Percentiles rank a stretch among this genome's conserved stretches.
These are phyloP conservation scores for Xylophagus ater DNA, from an alignment of 2,888 invertebrate species.

Conservation along the genomic window DNA sequence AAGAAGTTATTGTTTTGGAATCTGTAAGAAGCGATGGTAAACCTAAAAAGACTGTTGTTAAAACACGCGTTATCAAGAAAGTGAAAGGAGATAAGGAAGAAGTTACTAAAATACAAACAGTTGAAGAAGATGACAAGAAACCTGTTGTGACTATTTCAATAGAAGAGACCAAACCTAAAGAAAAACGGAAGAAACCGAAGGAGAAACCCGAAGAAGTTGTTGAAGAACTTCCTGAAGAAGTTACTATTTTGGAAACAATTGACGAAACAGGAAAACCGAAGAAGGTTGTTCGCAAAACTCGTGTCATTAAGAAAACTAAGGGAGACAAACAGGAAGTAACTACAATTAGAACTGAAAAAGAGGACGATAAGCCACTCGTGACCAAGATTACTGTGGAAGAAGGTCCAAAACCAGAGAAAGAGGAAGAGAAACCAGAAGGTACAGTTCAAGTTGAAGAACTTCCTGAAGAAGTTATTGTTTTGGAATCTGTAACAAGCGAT, in stretches of 20 bases:
- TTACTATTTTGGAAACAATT: conserved; percentile 22
- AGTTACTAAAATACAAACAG: conserved; percentile 22
- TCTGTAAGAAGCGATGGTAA: conserved; percentile 23
- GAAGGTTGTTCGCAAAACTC: conserved; percentile 25
- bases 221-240: conserved; percentile 32
- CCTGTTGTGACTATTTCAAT: conserved; percentile 28
- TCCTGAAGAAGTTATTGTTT: conserved; percentile 22
- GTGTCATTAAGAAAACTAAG: conserved; percentile 25
- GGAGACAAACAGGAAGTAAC: too few species aligned
- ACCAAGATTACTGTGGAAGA: too few species aligned
- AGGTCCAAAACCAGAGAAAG: conserved; percentile 25
- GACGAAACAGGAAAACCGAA: conserved; percentile 25
- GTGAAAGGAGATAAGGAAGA: conserved; percentile 29
- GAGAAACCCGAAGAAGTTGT: too few species aligned
- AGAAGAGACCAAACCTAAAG: conserved; percentile 20
- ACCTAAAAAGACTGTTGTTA: conserved; percentile 19
- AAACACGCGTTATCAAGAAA: conserved; percentile 28
- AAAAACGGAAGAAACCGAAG: too few species aligned
- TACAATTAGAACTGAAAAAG: too few species aligned
- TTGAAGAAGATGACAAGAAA: conserved; percentile 26
- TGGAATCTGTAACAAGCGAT: conserved; percentile 21
- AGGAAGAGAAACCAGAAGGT: conserved; percentile 24
- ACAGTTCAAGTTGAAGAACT: too few species aligned
- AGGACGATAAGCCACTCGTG: too few species aligned
- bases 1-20: conserved; percentile 19